Conservation (phyloP, 2,797 vertebrate species). For the Centroberyx gerrardi region DNA sequence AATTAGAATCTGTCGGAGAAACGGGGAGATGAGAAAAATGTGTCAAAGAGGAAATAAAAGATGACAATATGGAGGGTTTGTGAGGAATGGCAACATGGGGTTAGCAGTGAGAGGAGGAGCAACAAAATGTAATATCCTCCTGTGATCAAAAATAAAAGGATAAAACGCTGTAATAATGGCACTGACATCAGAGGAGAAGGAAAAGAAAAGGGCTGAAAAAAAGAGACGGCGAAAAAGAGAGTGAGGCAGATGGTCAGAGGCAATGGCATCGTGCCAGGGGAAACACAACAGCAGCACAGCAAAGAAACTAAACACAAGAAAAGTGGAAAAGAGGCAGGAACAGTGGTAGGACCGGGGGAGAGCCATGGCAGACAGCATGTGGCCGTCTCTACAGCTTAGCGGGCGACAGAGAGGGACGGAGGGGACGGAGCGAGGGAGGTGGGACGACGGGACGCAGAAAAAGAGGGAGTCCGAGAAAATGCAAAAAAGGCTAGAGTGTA, state of each 20-base stretch:
- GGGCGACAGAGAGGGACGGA: constrained; percentile 18
- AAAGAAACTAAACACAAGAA: constrained; percentile 49
- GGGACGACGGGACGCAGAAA: constrained; percentile 3
- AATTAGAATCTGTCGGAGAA: constrained; percentile 65
- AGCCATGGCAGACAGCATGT: constrained; percentile 51
- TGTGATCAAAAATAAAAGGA: constrained; percentile 42
- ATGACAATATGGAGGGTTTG: constrained; percentile 5
- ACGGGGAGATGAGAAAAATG: constrained; percentile 34
- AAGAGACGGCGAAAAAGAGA: constrained; percentile 30
- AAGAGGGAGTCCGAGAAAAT: constrained; percentile 29
- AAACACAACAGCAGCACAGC: constrained; percentile 62
- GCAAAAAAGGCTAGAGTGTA: constrained; percentile 22
- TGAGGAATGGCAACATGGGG: constrained; percentile 2
- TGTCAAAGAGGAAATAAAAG: background rate
- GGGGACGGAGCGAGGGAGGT: constrained; percentile 17
- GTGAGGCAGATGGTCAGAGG: constrained; percentile 73
- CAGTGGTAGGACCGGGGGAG: constrained; percentile 28
- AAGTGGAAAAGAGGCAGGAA: constrained; percentile 28
- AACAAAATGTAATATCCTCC: constrained; percentile 14
- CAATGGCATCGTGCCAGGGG: constrained; percentile 64
- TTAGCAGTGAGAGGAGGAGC: background rate
- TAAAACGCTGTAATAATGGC: constrained; percentile 26
- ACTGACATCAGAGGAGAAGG: constrained; percentile 37
- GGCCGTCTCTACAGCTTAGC: constrained; percentile 47
- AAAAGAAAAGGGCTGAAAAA: background rate